Conservation (phyloP, 2,888 invertebrate species). For the Cynaeus angustus region DNA sequence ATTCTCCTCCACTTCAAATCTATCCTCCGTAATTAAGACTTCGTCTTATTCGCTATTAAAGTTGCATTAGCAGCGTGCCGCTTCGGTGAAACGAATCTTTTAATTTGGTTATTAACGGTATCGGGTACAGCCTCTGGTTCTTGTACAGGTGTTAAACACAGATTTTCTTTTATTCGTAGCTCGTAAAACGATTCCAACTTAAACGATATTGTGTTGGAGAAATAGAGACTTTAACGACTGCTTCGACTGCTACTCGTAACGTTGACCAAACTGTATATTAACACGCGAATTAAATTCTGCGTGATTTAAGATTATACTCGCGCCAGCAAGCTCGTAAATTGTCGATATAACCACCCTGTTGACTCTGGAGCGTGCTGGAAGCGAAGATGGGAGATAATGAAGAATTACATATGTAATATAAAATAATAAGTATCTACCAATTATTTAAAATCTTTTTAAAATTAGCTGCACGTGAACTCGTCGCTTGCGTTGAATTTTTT, state of each 20-base stretch:
- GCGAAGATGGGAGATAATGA: not conserved
- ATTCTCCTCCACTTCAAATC: constrained; percentile 11
- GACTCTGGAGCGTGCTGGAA: constrained; percentile 16
- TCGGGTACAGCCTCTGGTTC: constrained; percentile 14
- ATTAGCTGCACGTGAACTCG: too few species aligned
- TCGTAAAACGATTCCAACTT: constrained; percentile 23
- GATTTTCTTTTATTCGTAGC: constrained; percentile 10
- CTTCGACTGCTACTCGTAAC: constrained; percentile 39
- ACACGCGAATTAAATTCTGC: constrained; percentile 46
- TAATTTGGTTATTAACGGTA: constrained; percentile 44
- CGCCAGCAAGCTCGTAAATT: constrained; percentile 41
- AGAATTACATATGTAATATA: not conserved
- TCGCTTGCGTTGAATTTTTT: too few species aligned
- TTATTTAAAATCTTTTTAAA: too few species aligned
- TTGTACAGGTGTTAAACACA: constrained; percentile 20
- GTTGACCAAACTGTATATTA: constrained; percentile 40
- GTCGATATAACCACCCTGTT: constrained; percentile 42
- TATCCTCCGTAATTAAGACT: constrained; percentile 28
- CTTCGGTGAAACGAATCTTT: constrained; percentile 40
- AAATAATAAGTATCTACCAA: too few species aligned
- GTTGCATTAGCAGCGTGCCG: constrained; percentile 32
- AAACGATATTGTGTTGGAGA: constrained; percentile 20
- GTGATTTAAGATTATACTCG: constrained; percentile 44
- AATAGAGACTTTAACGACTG: constrained; percentile 41
- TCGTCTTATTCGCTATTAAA: constrained; percentile 39